Conservation (phyloP, 2,888 invertebrate genomes). For the Atethmia centrago region DNA sequence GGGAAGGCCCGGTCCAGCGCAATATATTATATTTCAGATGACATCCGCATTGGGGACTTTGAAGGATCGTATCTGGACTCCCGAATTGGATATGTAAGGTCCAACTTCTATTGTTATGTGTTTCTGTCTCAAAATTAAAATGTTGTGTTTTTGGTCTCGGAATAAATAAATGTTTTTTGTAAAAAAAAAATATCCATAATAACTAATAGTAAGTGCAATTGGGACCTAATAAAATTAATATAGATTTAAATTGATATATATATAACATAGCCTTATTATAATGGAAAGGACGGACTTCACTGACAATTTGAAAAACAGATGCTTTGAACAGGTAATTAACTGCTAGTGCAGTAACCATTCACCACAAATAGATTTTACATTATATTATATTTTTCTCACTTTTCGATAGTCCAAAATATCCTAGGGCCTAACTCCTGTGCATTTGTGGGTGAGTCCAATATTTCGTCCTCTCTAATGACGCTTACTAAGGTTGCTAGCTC, state of each 20-base stretch:
- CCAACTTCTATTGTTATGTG: constrained; percentile 46
- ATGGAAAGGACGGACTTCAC: too few relatives aligned
- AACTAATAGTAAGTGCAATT: background rate
- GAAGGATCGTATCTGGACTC: constrained; percentile 84
- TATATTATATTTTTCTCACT: too few relatives aligned
- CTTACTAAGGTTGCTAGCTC: background rate
- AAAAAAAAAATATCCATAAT: background rate
- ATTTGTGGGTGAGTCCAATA: background rate
- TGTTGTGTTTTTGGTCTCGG: constrained; percentile 7
- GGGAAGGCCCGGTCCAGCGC: constrained; percentile 86
- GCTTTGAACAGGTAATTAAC: too few relatives aligned
- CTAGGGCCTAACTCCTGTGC: background rate
- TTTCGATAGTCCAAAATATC: background rate
- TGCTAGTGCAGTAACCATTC: background rate
- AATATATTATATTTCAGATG: constrained; percentile 90
- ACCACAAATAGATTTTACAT: background rate
- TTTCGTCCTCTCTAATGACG: too few relatives aligned
- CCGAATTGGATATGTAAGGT: constrained; percentile 71
- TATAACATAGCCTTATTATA: background rate
- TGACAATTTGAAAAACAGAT: too few relatives aligned
- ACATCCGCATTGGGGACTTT: constrained; percentile 83
- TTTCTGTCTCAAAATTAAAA: constrained; percentile 37
- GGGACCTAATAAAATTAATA: background rate
- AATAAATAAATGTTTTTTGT: background rate
- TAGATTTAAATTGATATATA: background rate